These are phyloP conservation scores for Drosophila carrolli DNA, from an alignment of 1,140 invertebrate species.

Conservation along the genomic window DNA sequence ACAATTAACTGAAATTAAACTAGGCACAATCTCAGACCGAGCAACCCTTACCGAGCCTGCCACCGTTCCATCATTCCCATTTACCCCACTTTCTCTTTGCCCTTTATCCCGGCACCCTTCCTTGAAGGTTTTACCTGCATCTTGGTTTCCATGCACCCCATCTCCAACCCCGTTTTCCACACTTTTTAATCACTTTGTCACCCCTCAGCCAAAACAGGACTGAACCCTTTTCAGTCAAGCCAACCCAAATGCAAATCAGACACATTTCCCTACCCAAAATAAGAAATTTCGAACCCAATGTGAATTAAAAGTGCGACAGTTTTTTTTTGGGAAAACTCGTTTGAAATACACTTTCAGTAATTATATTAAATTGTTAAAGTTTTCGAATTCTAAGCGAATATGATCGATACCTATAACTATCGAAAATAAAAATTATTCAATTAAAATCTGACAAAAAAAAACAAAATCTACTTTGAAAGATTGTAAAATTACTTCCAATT, in stretches of 20 bases:
- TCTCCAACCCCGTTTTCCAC: constrained; percentile 50
- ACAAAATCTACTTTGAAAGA: no score
- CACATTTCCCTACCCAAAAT: constrained; percentile 70
- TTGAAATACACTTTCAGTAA: not conserved
- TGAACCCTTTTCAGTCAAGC: constrained; percentile 63
- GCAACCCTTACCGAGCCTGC: constrained; percentile 60
- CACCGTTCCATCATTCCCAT: constrained; percentile 6
- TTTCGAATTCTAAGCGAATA: no score
- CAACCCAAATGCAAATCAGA: constrained; percentile 73
- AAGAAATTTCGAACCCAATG: constrained; percentile 50
- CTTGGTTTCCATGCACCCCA: constrained; percentile 32
- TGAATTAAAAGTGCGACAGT: constrained; percentile 53
- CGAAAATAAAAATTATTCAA: no score
- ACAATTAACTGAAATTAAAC: constrained; percentile 83
- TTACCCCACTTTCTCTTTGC: not conserved
- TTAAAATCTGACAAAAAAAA: no score
- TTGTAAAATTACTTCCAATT: no score
- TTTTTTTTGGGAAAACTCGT: not conserved
- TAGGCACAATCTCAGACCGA: constrained; percentile 59
- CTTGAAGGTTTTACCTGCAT: constrained; percentile 67
- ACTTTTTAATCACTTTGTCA: constrained; percentile 81
- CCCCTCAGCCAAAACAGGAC: constrained; percentile 48
- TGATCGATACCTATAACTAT: no score
- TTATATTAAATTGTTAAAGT: not conserved
- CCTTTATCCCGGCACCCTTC: constrained; percentile 1